A percentile compares a stretch with the other conserved stretches of the same genome.
These are phyloP conservation scores for Craterocephalus amniculus DNA, from an alignment of 2,797 vertebrate species.

Conservation along the genomic window DNA sequence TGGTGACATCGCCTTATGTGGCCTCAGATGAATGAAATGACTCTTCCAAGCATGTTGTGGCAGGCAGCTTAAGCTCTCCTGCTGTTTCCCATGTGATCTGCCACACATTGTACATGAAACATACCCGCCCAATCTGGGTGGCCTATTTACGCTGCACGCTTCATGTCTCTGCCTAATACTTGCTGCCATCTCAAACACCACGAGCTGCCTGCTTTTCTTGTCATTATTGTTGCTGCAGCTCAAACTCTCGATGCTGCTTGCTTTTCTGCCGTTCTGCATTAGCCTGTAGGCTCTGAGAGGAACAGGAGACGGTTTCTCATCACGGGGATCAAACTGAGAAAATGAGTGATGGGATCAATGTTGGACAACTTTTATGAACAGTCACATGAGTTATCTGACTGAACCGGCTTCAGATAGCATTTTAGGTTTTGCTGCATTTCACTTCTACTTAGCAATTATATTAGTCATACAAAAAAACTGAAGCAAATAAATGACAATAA, in stretches of 20 bases:
- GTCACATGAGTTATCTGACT: neutral
- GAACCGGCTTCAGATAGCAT: neutral
- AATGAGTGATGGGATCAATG: neutral
- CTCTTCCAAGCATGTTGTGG: neutral
- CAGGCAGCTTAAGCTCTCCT: neutral
- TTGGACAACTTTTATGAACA: neutral
- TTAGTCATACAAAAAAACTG: neutral
- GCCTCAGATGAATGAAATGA: neutral
- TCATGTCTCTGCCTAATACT: neutral
- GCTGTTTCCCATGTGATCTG: neutral
- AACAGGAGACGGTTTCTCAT: neutral
- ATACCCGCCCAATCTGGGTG: neutral
- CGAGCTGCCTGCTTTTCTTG: neutral
- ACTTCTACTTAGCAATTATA: neutral
- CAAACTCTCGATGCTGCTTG: neutral
- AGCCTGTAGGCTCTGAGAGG: neutral
- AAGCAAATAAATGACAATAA: neutral
- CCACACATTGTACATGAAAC: neutral
- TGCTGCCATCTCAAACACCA: neutral
- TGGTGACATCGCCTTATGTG: neutral
- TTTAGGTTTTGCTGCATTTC: neutral
- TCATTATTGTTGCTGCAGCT: neutral
- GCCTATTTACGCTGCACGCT: neutral
- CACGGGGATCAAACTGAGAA: neutral
- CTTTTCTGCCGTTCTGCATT: neutral